phyloP scores from a whole-genome alignment of 2,888 invertebrate genomes.

The Perithous albicinctus region DNA sequence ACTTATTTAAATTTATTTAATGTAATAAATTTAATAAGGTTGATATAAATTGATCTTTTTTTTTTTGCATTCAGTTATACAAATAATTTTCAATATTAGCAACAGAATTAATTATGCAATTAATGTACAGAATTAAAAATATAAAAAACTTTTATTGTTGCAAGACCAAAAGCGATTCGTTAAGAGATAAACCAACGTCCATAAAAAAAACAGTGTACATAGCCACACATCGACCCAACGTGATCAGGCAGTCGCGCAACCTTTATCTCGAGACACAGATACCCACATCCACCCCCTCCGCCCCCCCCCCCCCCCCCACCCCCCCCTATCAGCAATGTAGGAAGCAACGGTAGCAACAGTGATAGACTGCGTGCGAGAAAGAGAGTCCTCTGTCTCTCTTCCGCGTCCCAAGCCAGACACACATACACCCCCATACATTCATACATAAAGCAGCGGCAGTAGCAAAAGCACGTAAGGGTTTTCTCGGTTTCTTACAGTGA shows the following conservation, averaged over 20 bases:
- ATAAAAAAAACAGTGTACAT: not conserved
- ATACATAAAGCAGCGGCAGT: constrained; percentile 7
- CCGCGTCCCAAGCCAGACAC: constrained; percentile 58
- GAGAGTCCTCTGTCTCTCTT: no score
- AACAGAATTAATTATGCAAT: no score
- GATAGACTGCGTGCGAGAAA: constrained; percentile 64
- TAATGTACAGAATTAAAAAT: not conserved
- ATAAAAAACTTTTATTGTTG: not conserved
- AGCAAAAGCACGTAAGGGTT: constrained; percentile 82
- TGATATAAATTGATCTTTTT: no score
- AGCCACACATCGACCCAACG: constrained; percentile 16
- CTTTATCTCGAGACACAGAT: constrained; percentile 28
- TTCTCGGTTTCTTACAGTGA: constrained; percentile 82
- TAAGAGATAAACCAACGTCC: not conserved
- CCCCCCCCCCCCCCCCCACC: constrained; percentile 4
- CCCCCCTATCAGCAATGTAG: constrained; percentile 48
- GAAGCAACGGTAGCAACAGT: constrained; percentile 71
- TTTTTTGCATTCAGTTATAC: not conserved
- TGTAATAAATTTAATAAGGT: no score
- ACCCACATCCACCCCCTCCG: constrained; percentile 14
- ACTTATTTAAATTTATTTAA: no score
- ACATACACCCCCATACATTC: constrained; percentile 43
- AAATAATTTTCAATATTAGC: not conserved
- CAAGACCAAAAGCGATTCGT: not conserved
- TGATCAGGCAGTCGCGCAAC: constrained; percentile 24